These are phyloP conservation scores for Petrocephalus sullivani DNA, from an alignment of 2,797 vertebrate genomes.

Conservation along the genomic window DNA sequence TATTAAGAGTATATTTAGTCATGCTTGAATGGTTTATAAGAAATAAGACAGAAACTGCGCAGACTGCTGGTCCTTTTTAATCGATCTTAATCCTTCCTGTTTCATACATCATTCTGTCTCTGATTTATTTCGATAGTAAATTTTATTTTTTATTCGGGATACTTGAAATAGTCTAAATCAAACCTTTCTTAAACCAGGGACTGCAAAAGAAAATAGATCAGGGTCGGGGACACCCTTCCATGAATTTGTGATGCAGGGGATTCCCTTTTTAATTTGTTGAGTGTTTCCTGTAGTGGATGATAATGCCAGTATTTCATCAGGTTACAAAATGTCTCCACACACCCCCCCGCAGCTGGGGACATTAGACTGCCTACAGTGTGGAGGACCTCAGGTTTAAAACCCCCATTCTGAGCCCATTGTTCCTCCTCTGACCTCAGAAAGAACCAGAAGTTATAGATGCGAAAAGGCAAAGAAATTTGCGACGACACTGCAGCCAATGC, in stretches of 20 bases:
- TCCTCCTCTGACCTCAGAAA: neutral
- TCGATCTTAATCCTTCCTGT: neutral
- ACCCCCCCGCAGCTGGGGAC: neutral
- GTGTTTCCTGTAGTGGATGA: neutral
- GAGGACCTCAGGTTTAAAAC: neutral
- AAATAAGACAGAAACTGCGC: neutral
- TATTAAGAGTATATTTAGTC: slow-evolving; percentile 22
- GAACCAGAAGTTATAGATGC: neutral
- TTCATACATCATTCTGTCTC: neutral
- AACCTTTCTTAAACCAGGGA: neutral
- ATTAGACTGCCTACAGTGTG: neutral
- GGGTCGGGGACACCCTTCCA: neutral
- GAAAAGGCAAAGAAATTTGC: neutral
- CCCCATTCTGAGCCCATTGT: neutral
- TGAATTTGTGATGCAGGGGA: neutral
- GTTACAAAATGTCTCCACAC: neutral
- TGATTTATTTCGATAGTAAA: neutral
- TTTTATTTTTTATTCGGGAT: neutral
- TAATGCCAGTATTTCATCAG: neutral
- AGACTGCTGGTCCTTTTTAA: neutral
- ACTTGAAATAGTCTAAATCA: neutral
- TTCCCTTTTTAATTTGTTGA: neutral
- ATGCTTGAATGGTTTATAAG: slow-evolving; percentile 15
- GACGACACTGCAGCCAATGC: neutral
- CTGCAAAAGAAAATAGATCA: neutral